phyloP scores from a whole-genome alignment of 1,140 invertebrate species.

The Trichogramma pretiosum region DNA sequence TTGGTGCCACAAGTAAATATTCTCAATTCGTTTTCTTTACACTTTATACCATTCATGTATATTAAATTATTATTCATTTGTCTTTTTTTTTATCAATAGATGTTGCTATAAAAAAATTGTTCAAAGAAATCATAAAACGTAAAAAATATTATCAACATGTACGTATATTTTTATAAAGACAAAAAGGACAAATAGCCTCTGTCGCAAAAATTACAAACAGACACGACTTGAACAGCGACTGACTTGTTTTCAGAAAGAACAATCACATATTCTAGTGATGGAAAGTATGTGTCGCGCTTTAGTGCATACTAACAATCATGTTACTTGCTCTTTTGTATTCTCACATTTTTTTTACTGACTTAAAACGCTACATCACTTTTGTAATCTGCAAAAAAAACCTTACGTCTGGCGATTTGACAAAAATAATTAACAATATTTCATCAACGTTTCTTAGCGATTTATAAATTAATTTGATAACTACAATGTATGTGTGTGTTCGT shows the following conservation, averaged over 20 bases:
- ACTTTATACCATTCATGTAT: too few species aligned
- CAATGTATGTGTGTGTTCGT: conserved; percentile 5
- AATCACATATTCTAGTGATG: too few species aligned
- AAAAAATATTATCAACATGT: conserved; percentile 34
- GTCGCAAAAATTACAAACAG: conserved; percentile 29
- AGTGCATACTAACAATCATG: too few species aligned
- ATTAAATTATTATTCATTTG: too few species aligned
- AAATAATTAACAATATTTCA: conserved; percentile 15
- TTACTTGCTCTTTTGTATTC: too few species aligned
- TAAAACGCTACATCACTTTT: conserved; percentile 16
- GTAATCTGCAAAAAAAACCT: conserved; percentile 15
- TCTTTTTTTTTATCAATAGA: conserved; percentile 18
- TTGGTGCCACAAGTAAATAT: too few species aligned
- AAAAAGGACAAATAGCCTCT: conserved; percentile 24
- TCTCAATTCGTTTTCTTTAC: too few species aligned
- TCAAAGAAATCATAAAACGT: conserved; percentile 32
- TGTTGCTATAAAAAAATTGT: conserved; percentile 17
- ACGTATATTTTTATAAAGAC: conserved; percentile 37
- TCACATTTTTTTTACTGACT: conserved; percentile 17
- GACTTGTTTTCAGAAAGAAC: too few species aligned
- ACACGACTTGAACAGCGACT: too few species aligned
- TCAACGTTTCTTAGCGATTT: too few species aligned
- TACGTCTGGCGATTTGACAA: conserved; percentile 18
- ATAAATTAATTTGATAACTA: conserved; percentile 19
- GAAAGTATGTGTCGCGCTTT: too few species aligned